phyloP scores from a whole-genome alignment of 2,888 invertebrate species.

The Pachliopta kotzebuea region DNA sequence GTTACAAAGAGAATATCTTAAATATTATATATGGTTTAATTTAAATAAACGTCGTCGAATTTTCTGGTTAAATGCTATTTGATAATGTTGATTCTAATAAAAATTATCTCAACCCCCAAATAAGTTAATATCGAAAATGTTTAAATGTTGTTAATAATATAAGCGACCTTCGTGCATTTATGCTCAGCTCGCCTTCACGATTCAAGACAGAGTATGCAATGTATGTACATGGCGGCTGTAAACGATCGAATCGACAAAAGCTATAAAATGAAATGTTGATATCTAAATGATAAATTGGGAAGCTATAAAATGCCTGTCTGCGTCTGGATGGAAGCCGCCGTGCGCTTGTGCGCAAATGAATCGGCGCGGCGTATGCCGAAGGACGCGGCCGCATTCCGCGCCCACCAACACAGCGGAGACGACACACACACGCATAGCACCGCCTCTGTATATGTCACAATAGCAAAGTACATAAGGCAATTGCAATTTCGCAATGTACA shows the following conservation, averaged over 20 bases:
- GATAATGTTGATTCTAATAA: no score
- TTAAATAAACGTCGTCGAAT: no score
- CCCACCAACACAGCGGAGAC: conserved; percentile 64
- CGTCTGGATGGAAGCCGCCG: conserved; percentile 48
- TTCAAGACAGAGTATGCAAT: background rate
- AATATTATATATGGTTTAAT: no score
- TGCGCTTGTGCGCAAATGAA: conserved; percentile 75
- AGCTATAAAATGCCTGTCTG: conserved; percentile 61
- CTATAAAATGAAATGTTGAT: conserved; percentile 38
- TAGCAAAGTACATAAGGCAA: conserved; percentile 56
- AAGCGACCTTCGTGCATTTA: background rate
- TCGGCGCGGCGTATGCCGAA: conserved; percentile 70
- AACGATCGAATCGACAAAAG: conserved; percentile 24
- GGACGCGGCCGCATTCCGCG: conserved; percentile 78
- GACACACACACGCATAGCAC: conserved; percentile 67
- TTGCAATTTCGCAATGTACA: conserved; percentile 58
- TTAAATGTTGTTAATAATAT: background rate
- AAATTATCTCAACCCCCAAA: no score
- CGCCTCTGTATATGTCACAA: conserved; percentile 45
- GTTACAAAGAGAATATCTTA: no score
- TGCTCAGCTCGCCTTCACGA: background rate
- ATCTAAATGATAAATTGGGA: conserved; percentile 63
- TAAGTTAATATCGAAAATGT: no score
- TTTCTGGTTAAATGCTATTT: no score
- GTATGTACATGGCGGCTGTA: conserved; percentile 8